Evolutionary conservation across 1,140 invertebrate genomes (phyloP), one percentile per base, ranked within the genome.

Genomic region (Armadillidium nasatum): DNA sequence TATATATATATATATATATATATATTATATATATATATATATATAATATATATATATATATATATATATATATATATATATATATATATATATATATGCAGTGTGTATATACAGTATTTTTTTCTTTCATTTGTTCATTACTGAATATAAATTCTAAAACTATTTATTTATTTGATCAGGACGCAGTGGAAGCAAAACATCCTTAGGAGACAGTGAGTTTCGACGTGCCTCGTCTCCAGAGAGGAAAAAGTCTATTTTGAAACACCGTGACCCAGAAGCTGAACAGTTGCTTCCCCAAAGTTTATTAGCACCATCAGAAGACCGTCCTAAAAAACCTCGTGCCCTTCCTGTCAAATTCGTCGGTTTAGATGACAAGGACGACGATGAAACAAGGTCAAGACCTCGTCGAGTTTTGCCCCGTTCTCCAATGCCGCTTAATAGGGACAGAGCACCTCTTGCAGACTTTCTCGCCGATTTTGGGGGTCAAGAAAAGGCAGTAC

Each of bases 171-270:
- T 75, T 70, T 43, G 60, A 22, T 81, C 85, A 90, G 89, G 88
- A 80, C 87, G 85, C 82, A 87, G 87, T 81, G 85, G 86, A 68
- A 90, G 89, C 83, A 91, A 90, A 84, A 88, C 90, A 79, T 91
- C 90, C 74, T 84, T 90, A 78, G 91, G 90, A 71, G 89, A 88
- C 60, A 90, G 69, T 90, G 91, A 82, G 89, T 91, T 84, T 82
- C 88, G 88, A 45, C 89, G 89, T 77, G 76, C 70, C 76, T 84
- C 88, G 80, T 89, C 90, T 83, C 87, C 89, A 88, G 82, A 91
- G 89, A 80, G 83, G 77, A 84, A 85, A 70, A 93, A 92, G 84
- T 93, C 91, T 76, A 93, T 93, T 83, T 84, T 93, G 81, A 93
- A 92, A 86, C 90, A 91, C 70, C 80, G 82, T 44, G 88, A 91